Conservation (phyloP, 2,113 vertebrate species). For the Danionella cerebrum region DNA sequence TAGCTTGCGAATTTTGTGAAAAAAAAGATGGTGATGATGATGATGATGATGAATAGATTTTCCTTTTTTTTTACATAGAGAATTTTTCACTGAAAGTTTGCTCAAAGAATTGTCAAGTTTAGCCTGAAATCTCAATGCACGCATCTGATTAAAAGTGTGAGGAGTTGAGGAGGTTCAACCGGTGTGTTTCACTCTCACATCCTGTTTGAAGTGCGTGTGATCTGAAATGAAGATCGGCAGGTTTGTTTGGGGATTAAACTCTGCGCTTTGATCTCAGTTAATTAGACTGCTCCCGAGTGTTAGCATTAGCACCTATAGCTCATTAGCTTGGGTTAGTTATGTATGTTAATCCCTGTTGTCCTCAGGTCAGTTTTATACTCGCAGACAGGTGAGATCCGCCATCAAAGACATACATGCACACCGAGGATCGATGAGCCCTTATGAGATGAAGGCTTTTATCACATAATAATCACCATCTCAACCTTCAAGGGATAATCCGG, state of each 20-base stretch:
- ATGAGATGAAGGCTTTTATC: slow-evolving; percentile 65
- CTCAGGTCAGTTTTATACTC: slow-evolving; percentile 68
- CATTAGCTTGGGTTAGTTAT: slow-evolving; percentile 58
- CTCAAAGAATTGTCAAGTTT: background rate
- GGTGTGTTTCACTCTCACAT: slow-evolving; percentile 37
- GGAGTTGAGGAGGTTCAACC: slow-evolving; percentile 44
- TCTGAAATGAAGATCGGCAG: slow-evolving; percentile 62
- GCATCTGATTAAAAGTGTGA: slow-evolving; percentile 51
- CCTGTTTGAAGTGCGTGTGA: slow-evolving; percentile 37
- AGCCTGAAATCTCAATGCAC: slow-evolving; percentile 20
- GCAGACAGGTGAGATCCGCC: slow-evolving; percentile 63
- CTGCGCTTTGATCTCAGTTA: slow-evolving; percentile 67
- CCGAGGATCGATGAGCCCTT: slow-evolving; percentile 66
- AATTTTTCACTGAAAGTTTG: background rate
- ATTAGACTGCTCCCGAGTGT: slow-evolving; percentile 65
- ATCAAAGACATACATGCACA: slow-evolving; percentile 67
- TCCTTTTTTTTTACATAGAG: too few species aligned
- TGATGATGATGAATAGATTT: too few species aligned
- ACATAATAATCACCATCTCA: too few species aligned
- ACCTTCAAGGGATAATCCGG: too few species aligned
- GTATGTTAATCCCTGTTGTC: slow-evolving; percentile 67
- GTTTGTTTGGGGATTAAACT: slow-evolving; percentile 71
- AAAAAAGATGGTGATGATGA: too few species aligned
- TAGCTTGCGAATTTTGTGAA: too few species aligned
- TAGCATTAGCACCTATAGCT: slow-evolving; percentile 61